phyloP scores from a whole-genome alignment of 2,113 vertebrate species.

The Leptobrachium leishanense region DNA sequence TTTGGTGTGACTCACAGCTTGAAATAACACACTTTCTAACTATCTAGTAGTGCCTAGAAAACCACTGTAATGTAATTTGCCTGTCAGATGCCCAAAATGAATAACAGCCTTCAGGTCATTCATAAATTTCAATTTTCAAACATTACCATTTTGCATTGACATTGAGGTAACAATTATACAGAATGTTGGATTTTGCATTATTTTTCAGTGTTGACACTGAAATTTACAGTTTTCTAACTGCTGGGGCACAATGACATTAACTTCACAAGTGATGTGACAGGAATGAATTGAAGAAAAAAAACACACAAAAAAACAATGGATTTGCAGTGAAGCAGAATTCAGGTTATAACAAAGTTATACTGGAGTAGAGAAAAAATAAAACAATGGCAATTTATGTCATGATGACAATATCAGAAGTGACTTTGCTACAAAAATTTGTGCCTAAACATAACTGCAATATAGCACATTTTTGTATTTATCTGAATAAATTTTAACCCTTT shows the following conservation, averaged over 20 bases:
- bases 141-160: too few relatives aligned
- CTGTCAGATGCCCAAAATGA: too few relatives aligned
- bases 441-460: slow-evolving; percentile 3
- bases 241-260: background rate
- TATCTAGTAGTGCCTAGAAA: too few relatives aligned
- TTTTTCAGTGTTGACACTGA: background rate
- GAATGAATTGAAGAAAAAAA: slow-evolving; percentile 29
- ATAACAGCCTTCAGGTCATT: too few relatives aligned
- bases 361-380: slow-evolving; percentile 5
- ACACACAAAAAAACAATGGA: background rate
- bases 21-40: too few relatives aligned
- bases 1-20: too few relatives aligned
- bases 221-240: background rate
- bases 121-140: too few relatives aligned
- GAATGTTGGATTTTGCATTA: background rate
- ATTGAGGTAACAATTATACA: too few relatives aligned
- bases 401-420: slow-evolving; percentile 8
- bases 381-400: slow-evolving; percentile 19
- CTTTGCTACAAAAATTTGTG: background rate
- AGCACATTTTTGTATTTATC: background rate
- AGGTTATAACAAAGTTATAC: slow-evolving; percentile 9
- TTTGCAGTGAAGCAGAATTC: slow-evolving; percentile 3
- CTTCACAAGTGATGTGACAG: slow-evolving; percentile 15
- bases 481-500: background rate
- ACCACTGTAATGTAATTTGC: too few relatives aligned